Evolutionary conservation across 2,113 vertebrate species (phyloP).

Genomic region (Ploceus nigricollis): DNA sequence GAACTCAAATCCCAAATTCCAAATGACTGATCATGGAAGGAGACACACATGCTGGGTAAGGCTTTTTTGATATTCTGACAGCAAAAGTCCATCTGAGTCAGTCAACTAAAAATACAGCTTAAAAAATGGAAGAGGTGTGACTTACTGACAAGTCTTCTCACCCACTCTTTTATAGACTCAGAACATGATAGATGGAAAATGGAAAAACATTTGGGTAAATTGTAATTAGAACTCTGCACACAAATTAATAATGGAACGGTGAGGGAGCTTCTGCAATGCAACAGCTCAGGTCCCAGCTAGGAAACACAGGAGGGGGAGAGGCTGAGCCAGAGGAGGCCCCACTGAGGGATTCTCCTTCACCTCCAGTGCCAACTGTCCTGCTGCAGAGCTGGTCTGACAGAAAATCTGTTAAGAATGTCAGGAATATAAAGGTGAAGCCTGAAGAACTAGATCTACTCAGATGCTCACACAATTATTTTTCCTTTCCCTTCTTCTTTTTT

Average conservation of each 20-base stretch:
- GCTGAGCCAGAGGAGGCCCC: background rate
- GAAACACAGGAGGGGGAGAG: background rate
- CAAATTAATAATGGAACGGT: constrained; percentile 18
- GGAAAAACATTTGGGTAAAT: constrained; percentile 63
- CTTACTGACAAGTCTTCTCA: constrained; percentile 67
- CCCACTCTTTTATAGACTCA: constrained; percentile 59
- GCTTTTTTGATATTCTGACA: constrained; percentile 46
- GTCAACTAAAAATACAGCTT: constrained; percentile 58
- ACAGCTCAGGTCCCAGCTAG: background rate
- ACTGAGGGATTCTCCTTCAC: background rate
- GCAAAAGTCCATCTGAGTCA: constrained; percentile 63
- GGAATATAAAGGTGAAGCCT: background rate
- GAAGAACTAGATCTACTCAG: background rate
- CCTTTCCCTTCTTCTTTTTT: background rate
- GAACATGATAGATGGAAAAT: constrained; percentile 60
- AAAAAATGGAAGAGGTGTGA: constrained; percentile 64
- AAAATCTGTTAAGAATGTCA: background rate
- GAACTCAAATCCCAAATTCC: background rate
- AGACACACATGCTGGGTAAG: background rate
- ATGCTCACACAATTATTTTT: background rate
- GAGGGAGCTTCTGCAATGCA: constrained; percentile 1
- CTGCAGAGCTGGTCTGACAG: background rate
- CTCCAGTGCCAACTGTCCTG: background rate
- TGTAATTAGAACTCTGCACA: constrained; percentile 50
- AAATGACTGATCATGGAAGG: background rate